Conservation (phyloP, 2,113 vertebrate species). For the Microcebus lehilahytsara region DNA sequence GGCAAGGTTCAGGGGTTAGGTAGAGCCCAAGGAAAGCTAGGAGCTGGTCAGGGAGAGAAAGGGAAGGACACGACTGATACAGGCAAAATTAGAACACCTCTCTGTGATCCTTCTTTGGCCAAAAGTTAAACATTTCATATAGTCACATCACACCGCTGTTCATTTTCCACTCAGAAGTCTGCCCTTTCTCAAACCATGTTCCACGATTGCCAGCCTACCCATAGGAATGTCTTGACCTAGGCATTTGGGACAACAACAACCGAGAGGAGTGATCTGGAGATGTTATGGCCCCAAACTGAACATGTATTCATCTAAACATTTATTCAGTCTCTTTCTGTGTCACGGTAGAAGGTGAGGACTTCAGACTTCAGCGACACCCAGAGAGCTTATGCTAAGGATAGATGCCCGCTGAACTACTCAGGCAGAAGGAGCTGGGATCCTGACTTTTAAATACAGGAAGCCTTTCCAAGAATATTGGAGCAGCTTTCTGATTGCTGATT, state of each 20-base stretch:
- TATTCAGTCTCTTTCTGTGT: not conserved
- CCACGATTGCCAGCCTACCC: not conserved
- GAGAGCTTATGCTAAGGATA: not conserved
- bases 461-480: not conserved
- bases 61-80: not conserved
- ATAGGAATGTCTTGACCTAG: not conserved
- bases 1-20: not conserved
- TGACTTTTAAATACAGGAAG: not conserved
- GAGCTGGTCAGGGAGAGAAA: not conserved
- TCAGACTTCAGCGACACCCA: not conserved
- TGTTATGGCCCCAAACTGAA: not conserved
- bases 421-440: not conserved
- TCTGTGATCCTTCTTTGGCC: not conserved
- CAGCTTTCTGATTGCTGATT: not conserved
- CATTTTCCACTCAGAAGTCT: not conserved
- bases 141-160: not conserved
- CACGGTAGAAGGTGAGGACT: not conserved
- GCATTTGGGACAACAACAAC: not conserved
- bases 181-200: not conserved
- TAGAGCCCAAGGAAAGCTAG: not conserved
- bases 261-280: not conserved
- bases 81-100: not conserved
- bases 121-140: not conserved
- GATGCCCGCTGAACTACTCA: not conserved
- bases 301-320: not conserved